Base-by-base conservation (phyloP, 1,140 invertebrate genomes). In the Ips typographus region DNA sequence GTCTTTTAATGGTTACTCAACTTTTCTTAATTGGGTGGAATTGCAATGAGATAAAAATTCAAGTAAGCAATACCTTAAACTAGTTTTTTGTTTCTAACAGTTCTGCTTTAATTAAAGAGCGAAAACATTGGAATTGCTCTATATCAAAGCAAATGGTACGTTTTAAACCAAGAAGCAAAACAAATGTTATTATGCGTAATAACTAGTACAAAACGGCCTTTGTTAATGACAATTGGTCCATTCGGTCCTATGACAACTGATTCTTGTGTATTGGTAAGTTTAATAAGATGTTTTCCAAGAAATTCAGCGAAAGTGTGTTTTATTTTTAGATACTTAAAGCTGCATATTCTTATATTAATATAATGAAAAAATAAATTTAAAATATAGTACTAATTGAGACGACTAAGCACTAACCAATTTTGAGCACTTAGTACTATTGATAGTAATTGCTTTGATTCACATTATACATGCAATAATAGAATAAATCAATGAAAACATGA, bases 181-280 rank as follows among this genome's bases (percentile, higher is more conserved):
- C 6, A 42, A 37, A 1, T 51, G 5, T 5, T 60, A 4, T 8
- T 41, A 41, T 41, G 60, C 3, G 38, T 55, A 2, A 60, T 68
- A 6, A 39, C 49, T 0, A 37, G 57, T 36, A 43, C 57, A 22
- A 52, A 53, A 43, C 49, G 7, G 39, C 65, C 65, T 53, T 37
- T 61, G 22, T 56, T 52, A 7, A 60, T 68, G 56, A 60, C 43
- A 4, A 60, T 68, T 22, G 65, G 65, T 22, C 43, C 57, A 8
- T 68, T 68, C 43, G 65, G 65, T 1, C 57, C 65, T 2, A 68
- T 68, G 65, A 68, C 57, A 40, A 53, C 36, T n/a, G 40, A 52
- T n/a, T 49, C 65, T 5, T 40, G 40, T 38, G 7, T 65, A 8
- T 38, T 51, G 61, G 61, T 63, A 40, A 4, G 57, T 40, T 59